Conservation (phyloP, 2,113 vertebrate genomes). For the Pachycephala philippinensis region DNA sequence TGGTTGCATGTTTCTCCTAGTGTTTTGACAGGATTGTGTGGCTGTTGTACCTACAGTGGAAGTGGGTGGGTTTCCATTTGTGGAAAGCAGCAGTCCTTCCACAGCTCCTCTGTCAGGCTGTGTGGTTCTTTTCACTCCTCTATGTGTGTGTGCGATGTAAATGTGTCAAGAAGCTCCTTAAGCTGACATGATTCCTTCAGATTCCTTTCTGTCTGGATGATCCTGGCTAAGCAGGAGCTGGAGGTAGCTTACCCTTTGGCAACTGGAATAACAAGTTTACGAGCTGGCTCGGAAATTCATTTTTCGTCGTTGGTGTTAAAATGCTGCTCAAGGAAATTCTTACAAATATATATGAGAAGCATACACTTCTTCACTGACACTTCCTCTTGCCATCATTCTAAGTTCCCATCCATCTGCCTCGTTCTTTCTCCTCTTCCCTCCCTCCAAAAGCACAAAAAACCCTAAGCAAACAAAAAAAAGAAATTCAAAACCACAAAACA, state of each 20-base stretch:
- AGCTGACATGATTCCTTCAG: background rate
- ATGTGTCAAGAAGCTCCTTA: background rate
- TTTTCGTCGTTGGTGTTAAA: slow-evolving; percentile 37
- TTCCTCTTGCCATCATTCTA: background rate
- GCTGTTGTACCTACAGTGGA: background rate
- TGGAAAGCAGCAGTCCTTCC: background rate
- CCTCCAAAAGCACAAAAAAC: background rate
- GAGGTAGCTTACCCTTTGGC: background rate
- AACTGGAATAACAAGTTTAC: background rate
- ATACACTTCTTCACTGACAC: slow-evolving; percentile 14
- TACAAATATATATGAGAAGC: background rate
- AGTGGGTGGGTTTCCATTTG: background rate
- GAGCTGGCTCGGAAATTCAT: background rate
- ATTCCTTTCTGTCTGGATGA: background rate
- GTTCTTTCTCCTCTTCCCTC: background rate
- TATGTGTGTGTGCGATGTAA: background rate
- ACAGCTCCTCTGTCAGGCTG: background rate
- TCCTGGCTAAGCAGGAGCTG: background rate
- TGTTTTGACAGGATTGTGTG: background rate
- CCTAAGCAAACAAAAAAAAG: background rate
- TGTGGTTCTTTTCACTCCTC: background rate
- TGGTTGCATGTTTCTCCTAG: background rate
- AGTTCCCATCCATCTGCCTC: background rate
- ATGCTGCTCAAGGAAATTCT: background rate
- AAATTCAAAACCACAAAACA: fast-evolving